These are phyloP conservation scores for Neogobius melanostomus DNA, from an alignment of 2,113 vertebrate species.

Conservation along the genomic window DNA sequence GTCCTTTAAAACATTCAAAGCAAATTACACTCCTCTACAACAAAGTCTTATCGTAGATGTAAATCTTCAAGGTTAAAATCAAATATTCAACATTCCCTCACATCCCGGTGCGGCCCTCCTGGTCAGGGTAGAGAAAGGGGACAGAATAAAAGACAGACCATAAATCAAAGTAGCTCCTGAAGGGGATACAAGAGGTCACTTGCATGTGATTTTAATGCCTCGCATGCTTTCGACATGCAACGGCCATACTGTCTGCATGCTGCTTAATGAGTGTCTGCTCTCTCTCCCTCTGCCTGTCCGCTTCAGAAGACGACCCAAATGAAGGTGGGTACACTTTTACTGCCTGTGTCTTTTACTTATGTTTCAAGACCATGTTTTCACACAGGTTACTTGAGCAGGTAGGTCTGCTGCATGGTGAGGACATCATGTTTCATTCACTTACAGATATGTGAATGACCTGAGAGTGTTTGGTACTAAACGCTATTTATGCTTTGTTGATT, in stretches of 20 bases:
- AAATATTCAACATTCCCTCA: constrained; percentile 37
- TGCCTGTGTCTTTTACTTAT: constrained; percentile 16
- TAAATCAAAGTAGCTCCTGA: constrained; percentile 63
- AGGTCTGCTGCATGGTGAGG: constrained; percentile 40
- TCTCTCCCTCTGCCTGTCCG: constrained; percentile 96
- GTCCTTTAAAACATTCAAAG: constrained; percentile 34
- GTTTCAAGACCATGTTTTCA: constrained; percentile 19
- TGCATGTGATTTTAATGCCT: constrained; percentile 97
- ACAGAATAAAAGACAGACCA: constrained; percentile 14
- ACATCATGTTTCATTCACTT: background rate
- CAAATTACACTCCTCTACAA: constrained; percentile 19
- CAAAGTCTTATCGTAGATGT: constrained; percentile 12
- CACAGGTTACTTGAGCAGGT: constrained; percentile 29
- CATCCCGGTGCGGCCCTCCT: constrained; percentile 32
- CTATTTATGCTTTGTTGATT: background rate
- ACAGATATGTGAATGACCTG: background rate
- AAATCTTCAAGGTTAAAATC: constrained; percentile 27
- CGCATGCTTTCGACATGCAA: constrained; percentile 97
- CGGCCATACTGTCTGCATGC: constrained; percentile 97
- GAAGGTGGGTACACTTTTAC: constrained; percentile 90
- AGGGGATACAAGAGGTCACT: constrained; percentile 81
- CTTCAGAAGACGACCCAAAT: constrained; percentile 96
- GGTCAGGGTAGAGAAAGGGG: constrained; percentile 19
- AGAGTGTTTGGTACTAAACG: background rate
- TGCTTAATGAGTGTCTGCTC: constrained; percentile 99